A percentile compares a stretch with the other conserved stretches of the same genome.
Evolutionary conservation across 1,140 invertebrate genomes (phyloP).

Genomic region (Dryas iulia): DNA sequence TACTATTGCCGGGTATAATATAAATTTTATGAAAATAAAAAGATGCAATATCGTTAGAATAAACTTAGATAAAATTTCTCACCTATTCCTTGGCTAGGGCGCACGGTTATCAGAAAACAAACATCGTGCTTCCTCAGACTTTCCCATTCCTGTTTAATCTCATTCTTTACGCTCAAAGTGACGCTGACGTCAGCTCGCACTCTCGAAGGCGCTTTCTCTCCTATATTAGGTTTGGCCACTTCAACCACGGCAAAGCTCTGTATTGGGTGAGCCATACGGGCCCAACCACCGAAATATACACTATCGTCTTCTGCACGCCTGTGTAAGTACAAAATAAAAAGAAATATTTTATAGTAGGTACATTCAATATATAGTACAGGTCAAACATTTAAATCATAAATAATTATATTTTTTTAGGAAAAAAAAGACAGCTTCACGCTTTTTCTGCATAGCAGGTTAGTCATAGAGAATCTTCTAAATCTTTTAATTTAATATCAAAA

Average conservation of each 20-base stretch:
- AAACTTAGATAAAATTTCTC: background rate
- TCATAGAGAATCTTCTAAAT: no score
- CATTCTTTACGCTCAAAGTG: conserved; percentile 92
- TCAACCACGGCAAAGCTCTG: conserved; percentile 96
- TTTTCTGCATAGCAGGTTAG: no score
- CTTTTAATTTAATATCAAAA: no score
- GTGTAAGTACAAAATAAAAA: background rate
- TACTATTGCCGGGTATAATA: no score
- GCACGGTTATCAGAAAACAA: conserved; percentile 96
- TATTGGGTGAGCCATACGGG: conserved; percentile 98
- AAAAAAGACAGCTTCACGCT: no score
- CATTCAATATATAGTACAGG: no score
- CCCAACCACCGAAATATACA: conserved; percentile 97
- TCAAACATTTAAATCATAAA: no score
- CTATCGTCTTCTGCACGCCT: conserved; percentile 93
- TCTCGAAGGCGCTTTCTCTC: conserved; percentile 96
- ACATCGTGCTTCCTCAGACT: conserved; percentile 98
- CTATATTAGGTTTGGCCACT: conserved; percentile 93
- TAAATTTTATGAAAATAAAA: no score
- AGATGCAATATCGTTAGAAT: background rate
- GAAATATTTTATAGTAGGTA: background rate
- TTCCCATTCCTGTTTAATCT: conserved; percentile 99
- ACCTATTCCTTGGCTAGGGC: conserved; percentile 91
- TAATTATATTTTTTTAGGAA: background rate
- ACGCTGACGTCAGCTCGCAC: conserved; percentile 97